Evolutionary conservation across 64 coral and sea anemone species (phyloP), one percentile per base, ranked within the genome.

Genomic region (Dendronephthya gigantea): DNA sequence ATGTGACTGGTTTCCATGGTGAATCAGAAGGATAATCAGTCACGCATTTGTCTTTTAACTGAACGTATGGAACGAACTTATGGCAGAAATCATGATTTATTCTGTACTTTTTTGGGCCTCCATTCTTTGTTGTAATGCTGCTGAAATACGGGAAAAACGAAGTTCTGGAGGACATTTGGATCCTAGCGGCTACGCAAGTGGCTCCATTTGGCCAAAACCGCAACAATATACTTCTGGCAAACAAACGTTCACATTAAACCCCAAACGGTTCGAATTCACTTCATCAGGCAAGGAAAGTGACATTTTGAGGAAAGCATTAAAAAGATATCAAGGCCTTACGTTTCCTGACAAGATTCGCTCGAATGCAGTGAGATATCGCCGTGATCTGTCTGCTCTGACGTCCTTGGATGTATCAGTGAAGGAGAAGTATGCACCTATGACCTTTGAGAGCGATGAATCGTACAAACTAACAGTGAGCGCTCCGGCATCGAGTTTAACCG

Each of bases 401-500:
- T 15, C 32, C 72, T 79, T 79, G 29, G 72, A 34, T 5, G 29
- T 79, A 16, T 15, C 30, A 34, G 72, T 79, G 2, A 79, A 79
- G 32, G 72, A 79, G 10, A 39, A 79, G 36, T 79, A 79, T 19
- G 36, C 30, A 39, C 30, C 30, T 29, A 79, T 79, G 72, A 79
- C 72, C 34, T 79, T 79, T 29, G 72, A 79, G 15, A 79, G 19
- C 32, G 72, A 79, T 39, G 72, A 79, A 36, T 79, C 72, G 17
- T 79, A 79, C 72, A 86, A 70, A 25, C 41, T 92, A 13, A 82
- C 81, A 41, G 50, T 92, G 16, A 82, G 59, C 7, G 87, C 87
- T 32, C 91, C 91, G 22, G 27, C 82, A 13, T 86, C 91, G 7
- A 81, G 70, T 83, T 39, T 92, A 8, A 76, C 35, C 41, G 84